Conservation (phyloP, 1,140 invertebrate species). For the Grapholita molesta region DNA sequence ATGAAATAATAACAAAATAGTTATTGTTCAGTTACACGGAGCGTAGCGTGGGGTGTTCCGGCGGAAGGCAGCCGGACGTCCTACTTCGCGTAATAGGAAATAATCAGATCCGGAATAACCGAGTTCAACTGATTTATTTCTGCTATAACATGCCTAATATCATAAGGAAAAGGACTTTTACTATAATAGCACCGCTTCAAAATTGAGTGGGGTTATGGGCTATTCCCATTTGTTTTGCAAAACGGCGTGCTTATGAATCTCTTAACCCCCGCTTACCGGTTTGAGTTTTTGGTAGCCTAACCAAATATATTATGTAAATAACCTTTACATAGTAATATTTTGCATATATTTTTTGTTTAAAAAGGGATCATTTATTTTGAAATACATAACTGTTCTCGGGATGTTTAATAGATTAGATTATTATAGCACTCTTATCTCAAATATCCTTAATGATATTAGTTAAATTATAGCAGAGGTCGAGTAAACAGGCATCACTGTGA, state of each 20-base stretch:
- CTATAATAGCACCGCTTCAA: not conserved
- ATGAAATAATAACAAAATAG: not conserved
- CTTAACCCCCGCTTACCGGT: not conserved
- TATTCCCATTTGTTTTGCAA: not conserved
- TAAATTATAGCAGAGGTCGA: no score
- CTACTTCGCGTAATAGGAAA: not conserved
- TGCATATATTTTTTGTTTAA: no score
- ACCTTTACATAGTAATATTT: no score
- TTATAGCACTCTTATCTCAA: no score
- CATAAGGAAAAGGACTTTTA: not conserved
- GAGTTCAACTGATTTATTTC: constrained; percentile 15
- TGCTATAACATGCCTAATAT: constrained; percentile 3
- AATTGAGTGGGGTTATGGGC: not conserved
- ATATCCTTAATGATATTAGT: no score
- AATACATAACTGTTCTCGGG: no score
- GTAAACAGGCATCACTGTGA: no score
- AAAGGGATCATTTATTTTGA: no score
- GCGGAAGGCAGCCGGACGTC: constrained; percentile 7
- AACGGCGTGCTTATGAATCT: not conserved
- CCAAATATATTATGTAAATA: no score
- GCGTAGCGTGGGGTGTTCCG: not conserved
- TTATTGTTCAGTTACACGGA: not conserved
- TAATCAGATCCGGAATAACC: constrained; percentile 13
- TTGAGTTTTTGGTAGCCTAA: not conserved
- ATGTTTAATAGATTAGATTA: no score